These are phyloP conservation scores for Propithecus perrieri DNA, from an alignment of 2,797 vertebrate genomes.

Conservation along the genomic window DNA sequence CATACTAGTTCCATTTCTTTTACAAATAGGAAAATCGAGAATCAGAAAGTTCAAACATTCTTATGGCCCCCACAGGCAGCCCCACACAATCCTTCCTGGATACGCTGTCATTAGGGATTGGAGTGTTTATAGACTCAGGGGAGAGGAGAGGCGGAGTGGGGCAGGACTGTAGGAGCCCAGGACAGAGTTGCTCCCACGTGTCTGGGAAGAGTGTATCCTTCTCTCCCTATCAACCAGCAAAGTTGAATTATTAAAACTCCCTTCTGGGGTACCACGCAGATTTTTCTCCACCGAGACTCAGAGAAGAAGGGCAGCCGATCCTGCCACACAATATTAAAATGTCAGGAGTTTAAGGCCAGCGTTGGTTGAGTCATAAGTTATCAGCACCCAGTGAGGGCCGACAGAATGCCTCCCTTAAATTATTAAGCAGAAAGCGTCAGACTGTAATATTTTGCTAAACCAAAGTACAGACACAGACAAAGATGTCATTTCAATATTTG, in stretches of 20 bases:
- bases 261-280: constrained; percentile 60
- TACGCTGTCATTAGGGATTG: background rate
- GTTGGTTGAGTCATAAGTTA: constrained; percentile 87
- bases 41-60: background rate
- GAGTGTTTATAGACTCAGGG: background rate
- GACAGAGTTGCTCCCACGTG: background rate
- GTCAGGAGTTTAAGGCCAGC: constrained; percentile 85
- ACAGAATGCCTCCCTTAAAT: constrained; percentile 88
- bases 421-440: constrained; percentile 90
- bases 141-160: background rate
- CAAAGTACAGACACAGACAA: constrained; percentile 93
- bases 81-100: background rate
- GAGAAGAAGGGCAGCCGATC: constrained; percentile 66
- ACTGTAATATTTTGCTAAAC: constrained; percentile 95
- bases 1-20: background rate
- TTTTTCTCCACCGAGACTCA: constrained; percentile 72
- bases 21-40: background rate
- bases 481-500: constrained; percentile 99
- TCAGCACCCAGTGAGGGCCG: constrained; percentile 85
- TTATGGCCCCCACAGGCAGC: background rate
- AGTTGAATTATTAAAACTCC: constrained; percentile 81
- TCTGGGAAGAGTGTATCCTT: background rate
- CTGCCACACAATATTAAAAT: constrained; percentile 85
- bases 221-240: constrained; percentile 13
- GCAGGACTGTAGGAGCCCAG: background rate